Percentiles rank a stretch among this genome's conserved stretches.
Conservation (phyloP, 64 coral and sea anemone genomes). For the Porites lutea region DNA sequence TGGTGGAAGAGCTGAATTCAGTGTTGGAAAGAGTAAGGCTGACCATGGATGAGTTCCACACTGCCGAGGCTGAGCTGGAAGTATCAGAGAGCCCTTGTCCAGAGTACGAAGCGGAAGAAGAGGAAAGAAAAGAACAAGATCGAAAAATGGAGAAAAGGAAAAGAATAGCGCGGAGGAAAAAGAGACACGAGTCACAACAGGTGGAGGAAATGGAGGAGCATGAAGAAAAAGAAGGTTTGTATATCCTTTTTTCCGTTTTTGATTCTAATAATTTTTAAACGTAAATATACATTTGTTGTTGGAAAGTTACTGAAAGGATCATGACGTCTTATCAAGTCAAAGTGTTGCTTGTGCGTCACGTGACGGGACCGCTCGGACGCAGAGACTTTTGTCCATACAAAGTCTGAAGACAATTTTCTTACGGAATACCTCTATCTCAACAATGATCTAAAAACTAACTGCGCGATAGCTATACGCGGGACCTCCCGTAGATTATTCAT, state of each 20-base stretch:
- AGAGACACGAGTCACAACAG: not conserved
- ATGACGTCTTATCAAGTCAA: no score
- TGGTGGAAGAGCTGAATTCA: conserved; percentile 28
- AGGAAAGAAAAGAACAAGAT: not conserved
- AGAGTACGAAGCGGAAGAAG: not conserved
- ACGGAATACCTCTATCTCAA: no score
- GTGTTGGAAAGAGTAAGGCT: conserved; percentile 26
- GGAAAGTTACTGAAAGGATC: not conserved
- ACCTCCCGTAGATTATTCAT: no score
- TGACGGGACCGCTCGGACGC: no score
- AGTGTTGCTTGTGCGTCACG: no score
- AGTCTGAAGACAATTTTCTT: no score
- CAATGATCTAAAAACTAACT: no score
- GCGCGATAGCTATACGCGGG: no score
- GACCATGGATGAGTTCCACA: not conserved
- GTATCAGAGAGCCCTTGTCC: conserved; percentile 16
- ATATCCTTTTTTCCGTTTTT: not conserved
- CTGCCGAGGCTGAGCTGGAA: not conserved
- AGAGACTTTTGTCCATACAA: no score
- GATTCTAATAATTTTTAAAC: no score
- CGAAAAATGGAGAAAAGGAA: conserved; percentile 3
- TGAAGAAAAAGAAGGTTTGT: not conserved
- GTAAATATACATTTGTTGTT: not conserved
- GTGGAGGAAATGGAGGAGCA: not conserved
- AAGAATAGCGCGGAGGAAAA: not conserved